These are phyloP conservation scores for Tichodroma muraria DNA, from an alignment of 2,113 vertebrate genomes.

Conservation along the genomic window DNA sequence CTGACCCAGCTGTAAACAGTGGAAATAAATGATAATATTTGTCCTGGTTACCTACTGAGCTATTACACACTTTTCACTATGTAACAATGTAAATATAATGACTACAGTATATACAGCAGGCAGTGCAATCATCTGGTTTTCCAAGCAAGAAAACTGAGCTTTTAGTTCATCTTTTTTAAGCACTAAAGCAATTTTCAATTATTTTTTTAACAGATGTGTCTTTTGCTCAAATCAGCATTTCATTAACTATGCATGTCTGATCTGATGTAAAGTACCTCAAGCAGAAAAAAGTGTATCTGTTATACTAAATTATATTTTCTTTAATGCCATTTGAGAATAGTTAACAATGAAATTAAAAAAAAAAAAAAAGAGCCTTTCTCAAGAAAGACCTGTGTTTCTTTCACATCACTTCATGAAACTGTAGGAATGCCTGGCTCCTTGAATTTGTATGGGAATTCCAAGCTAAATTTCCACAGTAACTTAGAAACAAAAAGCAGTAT, in stretches of 20 bases:
- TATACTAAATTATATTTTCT: not conserved
- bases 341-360: not conserved
- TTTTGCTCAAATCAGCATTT: not conserved
- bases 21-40: conserved; percentile 59
- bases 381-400: not conserved
- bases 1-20: conserved; percentile 55
- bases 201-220: not conserved
- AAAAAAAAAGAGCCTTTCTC: not conserved
- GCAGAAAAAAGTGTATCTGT: not conserved
- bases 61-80: conserved; percentile 37
- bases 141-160: not conserved
- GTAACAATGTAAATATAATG: conserved; percentile 23
- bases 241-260: not conserved
- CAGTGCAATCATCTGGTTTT: not conserved
- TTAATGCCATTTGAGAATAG: not conserved
- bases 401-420: not conserved
- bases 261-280: not conserved
- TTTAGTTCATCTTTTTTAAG: not conserved
- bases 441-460: not conserved
- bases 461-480: not conserved
- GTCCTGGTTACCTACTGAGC: conserved; percentile 47
- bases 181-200: not conserved
- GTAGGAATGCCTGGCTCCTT: not conserved
- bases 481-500: not conserved
- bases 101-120: not conserved